phyloP scores from a whole-genome alignment of 2,797 vertebrate genomes.

The Thripadectes ignobilis region DNA sequence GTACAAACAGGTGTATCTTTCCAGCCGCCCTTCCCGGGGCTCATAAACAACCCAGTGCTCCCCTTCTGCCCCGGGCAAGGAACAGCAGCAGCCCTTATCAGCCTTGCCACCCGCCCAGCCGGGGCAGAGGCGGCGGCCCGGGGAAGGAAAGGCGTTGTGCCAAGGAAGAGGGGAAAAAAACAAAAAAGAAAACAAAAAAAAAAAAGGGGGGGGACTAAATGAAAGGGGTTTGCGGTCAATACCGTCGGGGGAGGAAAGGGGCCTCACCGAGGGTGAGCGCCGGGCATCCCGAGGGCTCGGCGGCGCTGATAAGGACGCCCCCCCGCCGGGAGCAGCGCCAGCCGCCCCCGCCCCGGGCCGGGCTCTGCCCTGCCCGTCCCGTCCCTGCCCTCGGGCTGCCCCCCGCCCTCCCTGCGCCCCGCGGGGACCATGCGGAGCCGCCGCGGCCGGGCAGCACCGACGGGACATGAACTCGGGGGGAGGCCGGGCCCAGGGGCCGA shows the following conservation, averaged over 20 bases:
- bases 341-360: neutral
- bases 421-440: neutral
- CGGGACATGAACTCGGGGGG: neutral
- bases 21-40: neutral
- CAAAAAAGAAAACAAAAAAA: too few species aligned
- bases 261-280: neutral
- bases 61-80: accelerated
- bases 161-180: neutral
- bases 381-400: neutral
- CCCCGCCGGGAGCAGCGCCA: neutral
- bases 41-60: neutral
- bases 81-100: conserved; percentile 1
- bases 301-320: neutral
- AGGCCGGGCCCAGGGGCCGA: neutral
- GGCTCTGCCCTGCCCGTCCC: neutral
- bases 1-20: accelerated
- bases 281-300: neutral
- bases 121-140: neutral
- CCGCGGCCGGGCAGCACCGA: neutral
- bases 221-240: neutral
- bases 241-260: neutral
- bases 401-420: neutral
- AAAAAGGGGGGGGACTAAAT: neutral
- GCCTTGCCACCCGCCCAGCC: neutral
- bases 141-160: conserved; percentile 42